Evolutionary conservation across 37 sponge, comb jelly and placozoan genomes (phyloP).

Genomic region (Lycopodina hypogea): DNA sequence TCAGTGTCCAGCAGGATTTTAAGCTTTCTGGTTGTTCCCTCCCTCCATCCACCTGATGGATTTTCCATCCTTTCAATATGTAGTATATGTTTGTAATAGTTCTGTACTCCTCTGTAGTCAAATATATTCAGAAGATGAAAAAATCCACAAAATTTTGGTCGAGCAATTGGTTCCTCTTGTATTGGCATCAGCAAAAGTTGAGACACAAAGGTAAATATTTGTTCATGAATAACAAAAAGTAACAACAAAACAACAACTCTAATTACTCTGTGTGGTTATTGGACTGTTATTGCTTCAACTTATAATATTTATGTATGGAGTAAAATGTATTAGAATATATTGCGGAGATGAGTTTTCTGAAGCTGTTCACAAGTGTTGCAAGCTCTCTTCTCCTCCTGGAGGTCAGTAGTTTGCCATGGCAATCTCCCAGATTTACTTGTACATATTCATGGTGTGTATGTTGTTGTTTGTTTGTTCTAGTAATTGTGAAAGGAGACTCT

Average conservation of each 20-base stretch:
- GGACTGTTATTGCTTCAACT: no score
- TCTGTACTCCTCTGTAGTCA: constrained; percentile 5
- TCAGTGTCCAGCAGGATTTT: no score
- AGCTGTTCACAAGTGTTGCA: constrained; percentile 5
- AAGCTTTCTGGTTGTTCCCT: no score
- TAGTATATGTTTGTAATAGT: no score
- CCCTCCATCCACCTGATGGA: no score
- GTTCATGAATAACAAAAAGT: background rate
- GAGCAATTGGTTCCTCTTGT: constrained; percentile 5
- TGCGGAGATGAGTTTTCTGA: background rate
- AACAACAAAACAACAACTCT: no score
- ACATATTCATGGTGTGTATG: background rate
- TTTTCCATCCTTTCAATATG: no score
- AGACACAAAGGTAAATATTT: background rate
- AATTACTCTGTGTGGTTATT: no score
- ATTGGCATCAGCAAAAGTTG: background rate
- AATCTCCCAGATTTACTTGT: background rate
- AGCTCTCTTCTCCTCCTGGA: background rate
- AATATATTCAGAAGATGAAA: background rate
- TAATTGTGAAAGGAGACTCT: background rate
- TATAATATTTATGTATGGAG: no score
- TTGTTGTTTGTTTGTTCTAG: background rate
- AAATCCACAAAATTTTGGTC: background rate
- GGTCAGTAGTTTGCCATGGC: background rate
- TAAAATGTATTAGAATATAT: background rate